Evolutionary conservation across 2,797 vertebrate genomes (phyloP), one percentile per base, ranked within the genome.

Genomic region (Aldrovandia affinis): DNA sequence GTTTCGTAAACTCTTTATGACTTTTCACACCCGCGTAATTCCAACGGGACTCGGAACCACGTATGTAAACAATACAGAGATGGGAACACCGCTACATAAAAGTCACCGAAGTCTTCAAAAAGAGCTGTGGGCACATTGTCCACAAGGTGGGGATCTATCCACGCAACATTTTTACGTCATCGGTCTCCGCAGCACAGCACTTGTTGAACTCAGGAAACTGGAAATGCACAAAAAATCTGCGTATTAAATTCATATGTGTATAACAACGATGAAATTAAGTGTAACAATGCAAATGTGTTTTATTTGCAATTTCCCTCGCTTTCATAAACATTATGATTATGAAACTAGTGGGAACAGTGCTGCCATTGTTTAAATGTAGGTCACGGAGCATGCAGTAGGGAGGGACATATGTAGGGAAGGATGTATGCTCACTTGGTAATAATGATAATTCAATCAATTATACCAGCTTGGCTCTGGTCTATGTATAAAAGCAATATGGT

Each of bases 91-190:
- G 6, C 6, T 50, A 50, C 28, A 20, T 42, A 10, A 22, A 8
- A 25, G 1, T 25, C 8, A 44, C 39, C 3, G 42, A n/a, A 9
- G 39, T 25, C 25, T 8, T 0, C 18, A 77, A 77, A n/a, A 6
- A 2, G 3, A 25, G 22, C 20, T 47, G 30, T 18, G 50, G 14
- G n/a, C 12, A n/a, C 22, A 73, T 61, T 36, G 47, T 57, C 81
- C 85, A 70, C 57, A 57, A 57, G 77, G 81, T 68, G 85, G 81
- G 42, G 77, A 36, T 83, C 25, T 42, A 80, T 57, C 22, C 84
- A 54, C 80, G 61, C 44, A 78, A 54, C 50, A 36, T 18, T 55
- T 22, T 77, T 14, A 25, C 44, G 15, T 10, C 36, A 50, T 14
- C 44, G n/a, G 4, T 33, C 1, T 33, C 47, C 4, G 15, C 10